These are phyloP conservation scores for Erebia aethiops DNA, from an alignment of 2,888 invertebrate genomes.

Conservation along the genomic window DNA sequence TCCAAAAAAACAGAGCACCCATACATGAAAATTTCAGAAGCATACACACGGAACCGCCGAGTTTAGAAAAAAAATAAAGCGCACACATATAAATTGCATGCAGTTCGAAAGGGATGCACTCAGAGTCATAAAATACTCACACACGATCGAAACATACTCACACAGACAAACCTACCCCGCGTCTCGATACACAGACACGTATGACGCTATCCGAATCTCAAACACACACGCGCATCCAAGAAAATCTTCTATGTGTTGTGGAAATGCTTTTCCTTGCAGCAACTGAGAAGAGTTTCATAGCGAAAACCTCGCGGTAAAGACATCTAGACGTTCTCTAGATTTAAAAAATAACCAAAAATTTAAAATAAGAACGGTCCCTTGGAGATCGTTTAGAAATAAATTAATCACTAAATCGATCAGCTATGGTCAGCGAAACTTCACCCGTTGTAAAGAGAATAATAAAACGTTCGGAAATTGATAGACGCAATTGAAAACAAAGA, in stretches of 20 bases:
- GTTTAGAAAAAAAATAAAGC: constrained; percentile 79
- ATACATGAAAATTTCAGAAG: constrained; percentile 61
- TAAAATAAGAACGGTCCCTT: constrained; percentile 37
- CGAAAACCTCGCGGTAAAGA: constrained; percentile 84
- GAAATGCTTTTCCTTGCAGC: constrained; percentile 83
- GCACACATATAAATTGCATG: constrained; percentile 82
- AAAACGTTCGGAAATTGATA: constrained; percentile 55
- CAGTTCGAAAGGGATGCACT: constrained; percentile 83
- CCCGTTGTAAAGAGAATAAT: constrained; percentile 61
- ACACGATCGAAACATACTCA: constrained; percentile 46
- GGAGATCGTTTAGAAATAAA: constrained; percentile 36
- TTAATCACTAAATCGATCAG: constrained; percentile 62
- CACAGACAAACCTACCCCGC: constrained; percentile 52
- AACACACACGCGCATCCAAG: constrained; percentile 67
- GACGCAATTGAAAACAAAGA: constrained; percentile 42
- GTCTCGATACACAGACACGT: constrained; percentile 63
- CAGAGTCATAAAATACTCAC: constrained; percentile 81
- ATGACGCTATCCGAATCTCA: constrained; percentile 51
- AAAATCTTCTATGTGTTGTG: constrained; percentile 79
- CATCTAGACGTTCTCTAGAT: constrained; percentile 70
- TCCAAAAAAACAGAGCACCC: constrained; percentile 71
- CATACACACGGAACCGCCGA: constrained; percentile 66
- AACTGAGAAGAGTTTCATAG: constrained; percentile 83
- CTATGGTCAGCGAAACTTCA: constrained; percentile 62
- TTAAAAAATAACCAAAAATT: constrained; percentile 43